These are phyloP conservation scores for Pluvialis apricaria DNA, from an alignment of 2,113 vertebrate genomes.

Conservation along the genomic window DNA sequence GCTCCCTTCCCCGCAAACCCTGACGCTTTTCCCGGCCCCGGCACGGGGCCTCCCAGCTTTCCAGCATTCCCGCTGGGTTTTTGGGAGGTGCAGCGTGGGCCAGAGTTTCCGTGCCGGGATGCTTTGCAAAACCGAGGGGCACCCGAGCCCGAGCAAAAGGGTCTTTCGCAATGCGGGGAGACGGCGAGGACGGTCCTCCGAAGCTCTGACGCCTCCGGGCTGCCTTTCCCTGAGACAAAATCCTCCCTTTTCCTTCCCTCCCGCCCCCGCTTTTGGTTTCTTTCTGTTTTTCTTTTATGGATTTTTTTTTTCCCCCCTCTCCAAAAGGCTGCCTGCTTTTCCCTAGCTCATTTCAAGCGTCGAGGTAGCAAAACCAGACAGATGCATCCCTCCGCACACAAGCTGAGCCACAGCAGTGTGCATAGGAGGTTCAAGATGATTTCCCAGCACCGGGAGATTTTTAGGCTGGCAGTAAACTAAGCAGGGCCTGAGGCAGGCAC, in stretches of 20 bases:
- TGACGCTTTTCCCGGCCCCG: not conserved
- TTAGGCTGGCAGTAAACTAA: not conserved
- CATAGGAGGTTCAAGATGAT: not conserved
- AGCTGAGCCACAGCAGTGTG: not conserved
- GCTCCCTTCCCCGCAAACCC: not conserved
- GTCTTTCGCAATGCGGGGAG: not conserved
- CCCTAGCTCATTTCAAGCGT: not conserved
- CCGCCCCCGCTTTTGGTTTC: not conserved
- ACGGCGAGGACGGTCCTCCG: not conserved
- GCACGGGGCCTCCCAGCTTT: conserved; percentile 8
- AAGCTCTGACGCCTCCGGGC: not conserved
- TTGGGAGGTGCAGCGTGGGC: not conserved
- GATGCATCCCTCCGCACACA: not conserved
- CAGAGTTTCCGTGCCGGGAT: not conserved
- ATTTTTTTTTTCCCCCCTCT: not conserved
- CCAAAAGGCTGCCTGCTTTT: not conserved
- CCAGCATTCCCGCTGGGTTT: conserved; percentile 21
- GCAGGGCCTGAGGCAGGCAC: not conserved
- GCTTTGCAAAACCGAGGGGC: conserved; percentile 23
- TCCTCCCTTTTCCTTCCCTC: not conserved
- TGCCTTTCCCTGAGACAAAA: not conserved
- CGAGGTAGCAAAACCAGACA: not conserved
- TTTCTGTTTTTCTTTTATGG: not conserved
- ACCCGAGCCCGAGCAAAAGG: not conserved
- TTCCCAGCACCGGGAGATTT: not conserved